Evolutionary conservation across 2,888 invertebrate species (phyloP).

Genomic region (Apamea epomidion): DNA sequence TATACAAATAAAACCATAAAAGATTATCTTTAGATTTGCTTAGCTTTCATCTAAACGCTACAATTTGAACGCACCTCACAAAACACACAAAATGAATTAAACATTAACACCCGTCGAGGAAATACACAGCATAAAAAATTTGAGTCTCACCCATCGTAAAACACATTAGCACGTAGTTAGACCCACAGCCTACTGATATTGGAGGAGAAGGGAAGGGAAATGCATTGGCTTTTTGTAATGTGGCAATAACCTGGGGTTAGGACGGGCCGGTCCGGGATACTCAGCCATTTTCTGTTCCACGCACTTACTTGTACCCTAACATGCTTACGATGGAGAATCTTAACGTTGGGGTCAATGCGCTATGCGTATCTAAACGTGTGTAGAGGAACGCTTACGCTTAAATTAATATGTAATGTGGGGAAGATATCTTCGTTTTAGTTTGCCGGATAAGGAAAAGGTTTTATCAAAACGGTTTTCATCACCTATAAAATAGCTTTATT

Average conservation of each 20-base stretch:
- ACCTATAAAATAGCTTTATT: neutral
- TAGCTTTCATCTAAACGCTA: constrained; percentile 43
- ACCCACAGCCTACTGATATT: constrained; percentile 75
- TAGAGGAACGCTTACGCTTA: constrained; percentile 61
- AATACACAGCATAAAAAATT: constrained; percentile 75
- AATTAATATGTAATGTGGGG: constrained; percentile 62
- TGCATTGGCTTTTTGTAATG: constrained; percentile 89
- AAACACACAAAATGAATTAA: constrained; percentile 66
- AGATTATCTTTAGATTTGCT: constrained; percentile 40
- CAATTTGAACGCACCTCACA: constrained; percentile 39
- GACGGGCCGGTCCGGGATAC: constrained; percentile 74
- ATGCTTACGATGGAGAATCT: constrained; percentile 75
- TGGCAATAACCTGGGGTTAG: constrained; percentile 84
- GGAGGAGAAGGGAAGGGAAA: constrained; percentile 82
- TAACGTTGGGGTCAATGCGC: constrained; percentile 65
- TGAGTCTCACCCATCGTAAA: constrained; percentile 81
- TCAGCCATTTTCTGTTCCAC: constrained; percentile 76
- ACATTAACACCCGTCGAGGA: constrained; percentile 70
- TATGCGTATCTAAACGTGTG: constrained; percentile 59
- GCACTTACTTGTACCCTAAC: constrained; percentile 75
- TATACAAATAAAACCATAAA: constrained; percentile 37
- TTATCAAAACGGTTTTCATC: constrained; percentile 9
- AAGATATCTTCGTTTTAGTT: constrained; percentile 49
- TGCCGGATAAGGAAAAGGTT: constrained; percentile 30
- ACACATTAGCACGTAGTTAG: constrained; percentile 88